Evolutionary conservation across 1,140 invertebrate species (phyloP).

Genomic region (Nymphalis io): DNA sequence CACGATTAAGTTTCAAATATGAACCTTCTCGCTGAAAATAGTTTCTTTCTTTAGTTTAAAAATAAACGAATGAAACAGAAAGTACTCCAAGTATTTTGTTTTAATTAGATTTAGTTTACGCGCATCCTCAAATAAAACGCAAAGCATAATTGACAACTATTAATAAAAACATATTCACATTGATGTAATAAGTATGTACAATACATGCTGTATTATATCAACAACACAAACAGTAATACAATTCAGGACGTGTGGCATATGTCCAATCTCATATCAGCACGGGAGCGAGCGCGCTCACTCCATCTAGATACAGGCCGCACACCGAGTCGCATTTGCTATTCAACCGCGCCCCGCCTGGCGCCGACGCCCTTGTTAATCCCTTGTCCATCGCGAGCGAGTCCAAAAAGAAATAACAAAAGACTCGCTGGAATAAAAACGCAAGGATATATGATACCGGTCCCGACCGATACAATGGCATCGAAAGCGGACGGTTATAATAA

Average conservation of each 20-base stretch:
- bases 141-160: no score
- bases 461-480: slow-evolving; percentile 43
- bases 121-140: no score
- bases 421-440: slow-evolving; percentile 50
- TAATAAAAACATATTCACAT: no score
- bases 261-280: slow-evolving; percentile 17
- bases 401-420: slow-evolving; percentile 47
- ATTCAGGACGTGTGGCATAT: slow-evolving; percentile 30
- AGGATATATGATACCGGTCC: slow-evolving; percentile 51
- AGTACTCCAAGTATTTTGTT: no score
- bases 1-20: background rate
- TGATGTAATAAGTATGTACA: no score
- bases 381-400: slow-evolving; percentile 53
- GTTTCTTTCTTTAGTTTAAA: no score
- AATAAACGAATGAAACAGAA: background rate
- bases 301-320: slow-evolving; percentile 54
- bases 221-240: background rate
- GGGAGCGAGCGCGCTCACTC: slow-evolving; percentile 31
- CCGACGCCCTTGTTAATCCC: slow-evolving; percentile 69
- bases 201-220: no score
- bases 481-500: slow-evolving; percentile 30
- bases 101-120: no score
- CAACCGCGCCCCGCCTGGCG: slow-evolving; percentile 55
- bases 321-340: slow-evolving; percentile 62
- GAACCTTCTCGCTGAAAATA: no score